Evolutionary conservation across 1,140 invertebrate species (phyloP).

Genomic region (Metopolophium dirhodum): DNA sequence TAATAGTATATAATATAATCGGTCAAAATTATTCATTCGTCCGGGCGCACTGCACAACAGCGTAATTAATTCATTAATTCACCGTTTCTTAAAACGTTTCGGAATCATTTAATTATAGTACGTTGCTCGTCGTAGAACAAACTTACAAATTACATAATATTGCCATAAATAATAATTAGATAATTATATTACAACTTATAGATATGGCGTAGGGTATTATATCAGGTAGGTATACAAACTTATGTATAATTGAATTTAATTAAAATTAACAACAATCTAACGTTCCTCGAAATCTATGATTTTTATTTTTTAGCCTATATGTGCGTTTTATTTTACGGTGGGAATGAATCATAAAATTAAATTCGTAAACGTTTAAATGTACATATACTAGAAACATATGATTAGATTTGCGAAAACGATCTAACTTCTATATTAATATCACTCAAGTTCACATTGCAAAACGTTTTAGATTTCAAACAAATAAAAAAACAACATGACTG

Average conservation of each 20-base stretch:
- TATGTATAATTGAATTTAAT: neutral
- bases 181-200: neutral
- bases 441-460: neutral
- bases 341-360: neutral
- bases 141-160: conserved; percentile 1
- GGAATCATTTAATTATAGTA: neutral
- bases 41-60: neutral
- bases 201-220: neutral
- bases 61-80: neutral
- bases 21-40: neutral
- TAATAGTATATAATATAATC: neutral
- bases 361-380: neutral
- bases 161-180: neutral
- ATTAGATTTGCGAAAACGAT: no score
- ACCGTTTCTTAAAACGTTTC: neutral
- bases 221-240: neutral
- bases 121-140: neutral
- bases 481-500: no score
- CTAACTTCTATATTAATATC: no score
- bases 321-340: neutral
- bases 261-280: neutral
- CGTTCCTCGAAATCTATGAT: neutral
- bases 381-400: no score
- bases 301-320: neutral
- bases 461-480: neutral